These are phyloP conservation scores for Lutra lutra DNA, from an alignment of 2,797 vertebrate genomes.

Conservation along the genomic window DNA sequence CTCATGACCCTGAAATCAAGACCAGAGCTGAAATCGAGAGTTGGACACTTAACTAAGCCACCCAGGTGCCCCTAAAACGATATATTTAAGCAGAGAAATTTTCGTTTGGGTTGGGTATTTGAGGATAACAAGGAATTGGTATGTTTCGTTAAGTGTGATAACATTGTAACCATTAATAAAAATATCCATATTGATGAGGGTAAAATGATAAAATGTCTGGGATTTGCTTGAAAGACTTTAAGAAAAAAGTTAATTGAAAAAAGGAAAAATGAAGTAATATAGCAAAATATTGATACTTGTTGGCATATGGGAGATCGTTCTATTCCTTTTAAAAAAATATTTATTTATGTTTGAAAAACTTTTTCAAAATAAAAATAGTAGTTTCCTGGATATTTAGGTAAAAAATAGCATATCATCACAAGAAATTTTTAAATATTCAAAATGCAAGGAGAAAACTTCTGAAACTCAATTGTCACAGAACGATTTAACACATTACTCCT, in stretches of 20 bases:
- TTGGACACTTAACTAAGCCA: background rate
- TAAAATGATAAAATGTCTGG: background rate
- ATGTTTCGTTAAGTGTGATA: background rate
- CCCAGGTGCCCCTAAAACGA: background rate
- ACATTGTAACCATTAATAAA: background rate
- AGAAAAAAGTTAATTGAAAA: background rate
- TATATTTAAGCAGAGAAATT: background rate
- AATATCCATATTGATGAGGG: background rate
- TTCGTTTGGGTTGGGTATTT: background rate
- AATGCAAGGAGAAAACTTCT: background rate
- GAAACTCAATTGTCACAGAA: background rate
- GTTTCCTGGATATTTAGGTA: background rate
- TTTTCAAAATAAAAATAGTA: background rate
- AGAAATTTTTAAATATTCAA: background rate
- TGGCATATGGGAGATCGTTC: background rate
- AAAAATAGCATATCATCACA: background rate
- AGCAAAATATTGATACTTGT: background rate
- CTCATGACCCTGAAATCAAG: background rate
- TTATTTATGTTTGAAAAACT: background rate
- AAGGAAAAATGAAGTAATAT: background rate
- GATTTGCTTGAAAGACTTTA: background rate
- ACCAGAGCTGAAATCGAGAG: background rate
- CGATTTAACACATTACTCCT: background rate
- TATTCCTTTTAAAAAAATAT: background rate
- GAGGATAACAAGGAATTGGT: background rate